Base-by-base conservation (phyloP, 2,113 vertebrate species). In the Ophthalmotilapia sp. region DNA sequence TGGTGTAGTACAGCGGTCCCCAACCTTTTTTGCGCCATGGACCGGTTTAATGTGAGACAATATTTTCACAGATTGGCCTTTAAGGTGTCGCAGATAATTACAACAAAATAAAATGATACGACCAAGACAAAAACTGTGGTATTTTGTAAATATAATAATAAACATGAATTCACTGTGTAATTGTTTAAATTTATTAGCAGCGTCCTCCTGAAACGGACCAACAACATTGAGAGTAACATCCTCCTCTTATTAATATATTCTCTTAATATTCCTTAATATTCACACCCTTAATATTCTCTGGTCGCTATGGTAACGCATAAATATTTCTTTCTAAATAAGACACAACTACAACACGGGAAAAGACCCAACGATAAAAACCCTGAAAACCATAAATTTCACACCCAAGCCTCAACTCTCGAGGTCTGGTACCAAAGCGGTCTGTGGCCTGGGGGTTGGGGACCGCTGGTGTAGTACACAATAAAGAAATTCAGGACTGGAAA, bases 381-480 rank as follows among this genome's bases (percentile, higher is more conserved):
- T 6, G 58, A 33, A 62, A 33, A 62, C 58, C 58, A 33, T 62
- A 62, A 3, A 33, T 62, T 19, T 62, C 29, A 33, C 29, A 62
- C 58, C 29, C 58, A 19, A 62, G 0, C 29, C 58, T 62, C 5
- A 62, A 62, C 29, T 33, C 58, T 3, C 2, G 0, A 0, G 0
- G 54, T 5, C 3, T 21, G 51, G n/a, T 54, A 11, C n/a, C 49
- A 51, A 9, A 6, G 9, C 9, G 2, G 58, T 62, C 15, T 19
- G 29, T 33, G 0, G 0, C 0, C 58, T 33, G 9, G 29, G 58
- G 0, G 29, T 62, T 33, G 29, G 58, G 58, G 58, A 33, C 58
- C 2, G 5, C 5, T 68, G 4, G 62, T 40, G 4, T 26, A 73
- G n/a, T 15, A 73, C 13, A 73, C 0, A 26, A 3, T 45, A 15